Evolutionary conservation across 2,888 invertebrate genomes (phyloP).

Genomic region (Tenthredo mesomela): DNA sequence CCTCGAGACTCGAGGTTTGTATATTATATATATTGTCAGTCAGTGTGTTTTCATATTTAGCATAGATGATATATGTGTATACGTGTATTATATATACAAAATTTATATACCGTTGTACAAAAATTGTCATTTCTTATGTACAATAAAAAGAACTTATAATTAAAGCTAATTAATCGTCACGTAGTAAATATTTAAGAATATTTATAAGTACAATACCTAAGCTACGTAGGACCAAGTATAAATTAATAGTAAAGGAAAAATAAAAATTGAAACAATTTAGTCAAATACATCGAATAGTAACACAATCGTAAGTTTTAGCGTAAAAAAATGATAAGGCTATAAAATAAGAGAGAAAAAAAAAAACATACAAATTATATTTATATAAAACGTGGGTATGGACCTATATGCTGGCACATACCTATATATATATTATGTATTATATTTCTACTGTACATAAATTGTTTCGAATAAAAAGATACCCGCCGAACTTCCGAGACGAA

Average conservation of each 20-base stretch:
- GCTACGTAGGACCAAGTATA: constrained; percentile 25
- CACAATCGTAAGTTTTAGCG: not conserved
- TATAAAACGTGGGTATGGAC: not conserved
- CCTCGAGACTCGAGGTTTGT: constrained; percentile 27
- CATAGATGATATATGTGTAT: not conserved
- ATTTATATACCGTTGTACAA: constrained; percentile 17
- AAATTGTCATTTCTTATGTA: constrained; percentile 35
- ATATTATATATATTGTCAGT: constrained; percentile 37
- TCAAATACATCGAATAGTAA: not conserved
- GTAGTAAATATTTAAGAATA: not conserved
- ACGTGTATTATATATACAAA: constrained; percentile 4
- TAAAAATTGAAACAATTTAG: not conserved
- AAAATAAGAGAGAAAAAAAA: not conserved
- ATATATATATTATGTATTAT: not conserved
- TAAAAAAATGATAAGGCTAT: not conserved
- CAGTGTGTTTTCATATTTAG: not conserved
- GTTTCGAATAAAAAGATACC: not conserved
- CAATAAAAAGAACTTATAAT: not conserved
- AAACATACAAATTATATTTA: not conserved
- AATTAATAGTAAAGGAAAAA: not conserved
- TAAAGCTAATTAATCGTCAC: constrained; percentile 12
- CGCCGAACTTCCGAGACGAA: not conserved
- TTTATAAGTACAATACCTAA: constrained; percentile 21
- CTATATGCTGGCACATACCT: not conserved
- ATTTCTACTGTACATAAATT: constrained; percentile 10